A percentile compares a stretch with the other conserved stretches of the same genome.
Conservation (phyloP, 64 coral and sea anemone species). For the Actinia tenebrosa region DNA sequence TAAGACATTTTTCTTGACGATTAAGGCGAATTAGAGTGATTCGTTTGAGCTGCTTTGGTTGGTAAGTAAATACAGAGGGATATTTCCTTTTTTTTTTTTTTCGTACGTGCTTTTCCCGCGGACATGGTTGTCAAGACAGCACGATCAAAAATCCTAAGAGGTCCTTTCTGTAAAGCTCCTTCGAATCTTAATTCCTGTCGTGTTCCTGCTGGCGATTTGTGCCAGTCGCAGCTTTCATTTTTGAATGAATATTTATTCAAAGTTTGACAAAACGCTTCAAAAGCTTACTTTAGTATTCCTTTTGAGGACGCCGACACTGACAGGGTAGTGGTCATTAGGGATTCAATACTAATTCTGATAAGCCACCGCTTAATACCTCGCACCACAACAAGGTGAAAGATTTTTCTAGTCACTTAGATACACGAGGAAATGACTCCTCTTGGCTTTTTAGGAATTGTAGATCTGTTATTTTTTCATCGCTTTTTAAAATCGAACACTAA, state of each 20-base stretch:
- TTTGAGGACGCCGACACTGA: conserved; percentile 9
- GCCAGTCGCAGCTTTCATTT: not conserved
- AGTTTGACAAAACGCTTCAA: conserved; percentile 21
- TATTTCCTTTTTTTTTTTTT: not conserved
- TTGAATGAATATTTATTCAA: conserved; percentile 6
- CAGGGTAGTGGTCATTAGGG: conserved; percentile 8
- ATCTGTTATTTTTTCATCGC: not conserved
- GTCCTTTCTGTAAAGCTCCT: not conserved
- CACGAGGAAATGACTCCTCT: not conserved
- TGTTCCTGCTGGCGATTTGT: not conserved
- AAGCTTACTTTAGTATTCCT: conserved; percentile 19
- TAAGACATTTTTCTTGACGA: not conserved
- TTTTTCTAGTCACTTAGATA: not conserved
- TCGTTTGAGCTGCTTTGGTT: conserved; percentile 9
- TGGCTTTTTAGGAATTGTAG: not conserved
- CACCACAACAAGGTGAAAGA: conserved; percentile 11
- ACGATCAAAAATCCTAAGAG: not conserved
- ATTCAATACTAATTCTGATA: conserved; percentile 25
- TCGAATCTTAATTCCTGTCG: not conserved
- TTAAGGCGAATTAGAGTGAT: not conserved
- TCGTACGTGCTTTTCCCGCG: not conserved
- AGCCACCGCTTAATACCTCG: conserved; percentile 13
- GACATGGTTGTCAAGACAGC: not conserved
- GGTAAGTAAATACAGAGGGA: not conserved
- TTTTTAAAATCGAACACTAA: not conserved